Base-by-base conservation (phyloP, 2,888 invertebrate genomes). In the Nyleta sp. region DNA sequence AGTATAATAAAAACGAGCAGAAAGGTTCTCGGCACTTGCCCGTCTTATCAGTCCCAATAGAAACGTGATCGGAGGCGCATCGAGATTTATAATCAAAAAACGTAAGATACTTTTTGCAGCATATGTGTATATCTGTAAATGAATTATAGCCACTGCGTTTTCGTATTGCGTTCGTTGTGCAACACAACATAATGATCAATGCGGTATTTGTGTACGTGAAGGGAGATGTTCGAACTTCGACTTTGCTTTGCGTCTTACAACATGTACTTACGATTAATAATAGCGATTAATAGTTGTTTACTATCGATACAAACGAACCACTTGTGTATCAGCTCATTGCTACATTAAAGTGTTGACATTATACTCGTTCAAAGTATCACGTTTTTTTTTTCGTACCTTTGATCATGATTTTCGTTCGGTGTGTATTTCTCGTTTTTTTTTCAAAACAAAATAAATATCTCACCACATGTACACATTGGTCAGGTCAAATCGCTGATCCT, bases 291-390 rank as follows among this genome's bases (percentile, higher is more conserved):
- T 87, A 87, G 87, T 86, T 88, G 86, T 88, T 88, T 89, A 88
- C 84, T 88, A 88, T 86, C 84, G 84, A 86, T 86, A 74, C 74
- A 85, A 86, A 86, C 81, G 84, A 86, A 85, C 84, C 85, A 87
- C 84, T 89, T 87, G 85, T 89, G 87, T 89, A 88, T 87, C 86
- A 86, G 84, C 85, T 86, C 84, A 88, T 88, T 87, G 84, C 85
- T 87, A 87, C 86, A 89, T 89, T 89, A 89, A 89, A 89, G 87
- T 88, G 89, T 89, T 89, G 87, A 87, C 84, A 88, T 88, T 89
- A 87, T 87, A 87, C 84, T 87, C 85, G 88, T 89, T 88, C 84
- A 86, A 86, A 80, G 64, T 83, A 82, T 59, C n/a, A n/a, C 15
- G 64, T 72, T 59, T 73, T 57, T 20, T 33, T 48, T 60, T 28